Evolutionary conservation across 2,797 vertebrate species (phyloP), one percentile per base, ranked within the genome.

Genomic region (Phaenicophaeus curvirostris): DNA sequence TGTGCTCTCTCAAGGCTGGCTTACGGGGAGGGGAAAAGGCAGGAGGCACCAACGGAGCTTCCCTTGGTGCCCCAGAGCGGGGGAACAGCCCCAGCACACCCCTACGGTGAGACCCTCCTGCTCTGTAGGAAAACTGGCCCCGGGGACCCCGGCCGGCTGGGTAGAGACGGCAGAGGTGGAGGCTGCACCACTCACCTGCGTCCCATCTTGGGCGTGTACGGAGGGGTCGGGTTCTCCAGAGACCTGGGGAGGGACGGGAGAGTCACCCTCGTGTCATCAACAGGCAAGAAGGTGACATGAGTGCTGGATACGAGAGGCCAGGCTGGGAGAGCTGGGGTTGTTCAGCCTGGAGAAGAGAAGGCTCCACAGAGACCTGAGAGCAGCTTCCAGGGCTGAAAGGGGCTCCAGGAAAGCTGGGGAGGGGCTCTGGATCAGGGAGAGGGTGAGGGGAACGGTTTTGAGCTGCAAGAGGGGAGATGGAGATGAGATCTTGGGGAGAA

Each of bases 211-310:
- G 99, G 99, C 3, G 99, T 99, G 97, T 98, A 99, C 24, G 99
- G 99, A 33, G 99, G 99, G 15, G 99, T 99, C 85, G 98, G 98
- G 95, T 99, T 99, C 96, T 99, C 99, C 93, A 99, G 97, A 17
- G 99, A 99, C 97, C 99, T 99, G 97, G 83, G 95, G 95, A 90
- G 28, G 73, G 93, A 93, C 5, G 39, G 17, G 15, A 68, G 39
- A 69, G 61, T 69, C 92, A 81, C 15, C 8, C 24, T 7, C 3
- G 1, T 8, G 19, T 46, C 46, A 21, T 20, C 10, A 21, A 46
- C 16, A 10, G 46, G 9, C 46, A 46, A 46, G 10, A 17, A 23
- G 17, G 23, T 46, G 20, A 46, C 17, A 16, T 20, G 20, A 46
- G 46, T 19, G 46, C 19, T 46, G 44, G 44, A 46, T 46, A 46